Base-by-base conservation (phyloP, 2,888 invertebrate genomes). In the Tenthredo distinguenda region DNA sequence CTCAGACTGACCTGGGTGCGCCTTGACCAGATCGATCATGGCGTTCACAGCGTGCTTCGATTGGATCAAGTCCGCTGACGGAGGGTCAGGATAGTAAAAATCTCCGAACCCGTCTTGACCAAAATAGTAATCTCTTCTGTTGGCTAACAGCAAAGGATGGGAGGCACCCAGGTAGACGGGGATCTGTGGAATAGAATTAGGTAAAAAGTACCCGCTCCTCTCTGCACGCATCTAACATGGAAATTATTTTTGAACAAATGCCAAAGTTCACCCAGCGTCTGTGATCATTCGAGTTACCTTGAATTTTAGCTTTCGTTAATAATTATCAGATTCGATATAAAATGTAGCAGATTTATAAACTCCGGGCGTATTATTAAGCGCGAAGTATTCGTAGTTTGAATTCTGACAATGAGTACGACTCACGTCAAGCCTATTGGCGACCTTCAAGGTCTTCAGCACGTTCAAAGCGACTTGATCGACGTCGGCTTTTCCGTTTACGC, bases 81-180 rank as follows among this genome's bases (percentile, higher is more conserved):
- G 93, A 21, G 92, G 86, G 62, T 92, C 87, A 0, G 89, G 87
- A 82, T 94, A 94, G 31, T 90, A 87, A 55, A 94, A 92, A 90
- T 97, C 97, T 1, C 97, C 97, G 86, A 97, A 95, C 1, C 97
- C 97, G 92, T 97, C 97, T 43, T 91, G 89, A 0, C 97, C 97
- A 89, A 96, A 94, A 84, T 86, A 93, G 74, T 90, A 47, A 5
- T 88, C 89, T 6, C 47, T 7, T 0, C 84, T 86, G 31, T 89
- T 91, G 18, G 91, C 88, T 1, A 88, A 86, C 34, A 93, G 68
- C 2, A 94, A 86, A 9, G 94, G 91, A 77, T 89, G 89, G 1
- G 88, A 26, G 15, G 93, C 92, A 0, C 95, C 95, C 1, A 87
- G 87, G 87, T 93, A 95, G 1, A 95, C 94, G 0, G 94, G 94